phyloP scores from a whole-genome alignment of 2,797 vertebrate species.

The Dallia pectoralis region DNA sequence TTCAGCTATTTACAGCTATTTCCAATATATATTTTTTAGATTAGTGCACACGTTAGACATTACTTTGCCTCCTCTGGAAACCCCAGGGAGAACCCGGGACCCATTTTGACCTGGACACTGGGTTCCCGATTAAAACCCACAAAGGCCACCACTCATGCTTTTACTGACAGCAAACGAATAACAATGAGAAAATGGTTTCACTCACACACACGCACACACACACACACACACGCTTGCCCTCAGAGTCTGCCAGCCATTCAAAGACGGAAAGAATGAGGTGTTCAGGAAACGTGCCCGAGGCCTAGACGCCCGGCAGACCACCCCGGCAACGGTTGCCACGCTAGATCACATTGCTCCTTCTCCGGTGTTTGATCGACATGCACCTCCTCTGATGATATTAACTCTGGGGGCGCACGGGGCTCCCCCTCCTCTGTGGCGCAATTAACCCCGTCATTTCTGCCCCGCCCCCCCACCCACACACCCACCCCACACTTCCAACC shows the following conservation, averaged over 20 bases:
- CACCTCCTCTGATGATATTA: constrained; percentile 43
- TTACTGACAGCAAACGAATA: constrained; percentile 7
- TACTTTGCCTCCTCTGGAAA: background rate
- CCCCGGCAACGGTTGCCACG: constrained; percentile 43
- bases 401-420: constrained; percentile 38
- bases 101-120: background rate
- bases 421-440: constrained; percentile 20
- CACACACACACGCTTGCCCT: background rate
- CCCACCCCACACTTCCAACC: background rate
- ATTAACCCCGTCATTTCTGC: constrained; percentile 48
- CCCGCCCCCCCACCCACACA: constrained; percentile 6
- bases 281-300: background rate
- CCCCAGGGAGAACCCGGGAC: background rate
- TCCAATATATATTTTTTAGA: background rate
- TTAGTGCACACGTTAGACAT: constrained; percentile 1
- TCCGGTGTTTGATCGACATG: constrained; percentile 22
- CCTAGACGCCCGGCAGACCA: background rate
- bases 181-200: constrained; percentile 7
- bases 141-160: background rate
- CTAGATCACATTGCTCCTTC: background rate
- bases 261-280: constrained; percentile 13
- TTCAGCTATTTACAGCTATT: background rate
- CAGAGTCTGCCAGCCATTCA: constrained; percentile 1
- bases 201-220: background rate
- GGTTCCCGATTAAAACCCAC: background rate